Percentiles rank a stretch among this genome's conserved stretches.
These are phyloP conservation scores for Brachyhypopomus gauderio DNA, from an alignment of 2,113 vertebrate genomes.

Conservation along the genomic window DNA sequence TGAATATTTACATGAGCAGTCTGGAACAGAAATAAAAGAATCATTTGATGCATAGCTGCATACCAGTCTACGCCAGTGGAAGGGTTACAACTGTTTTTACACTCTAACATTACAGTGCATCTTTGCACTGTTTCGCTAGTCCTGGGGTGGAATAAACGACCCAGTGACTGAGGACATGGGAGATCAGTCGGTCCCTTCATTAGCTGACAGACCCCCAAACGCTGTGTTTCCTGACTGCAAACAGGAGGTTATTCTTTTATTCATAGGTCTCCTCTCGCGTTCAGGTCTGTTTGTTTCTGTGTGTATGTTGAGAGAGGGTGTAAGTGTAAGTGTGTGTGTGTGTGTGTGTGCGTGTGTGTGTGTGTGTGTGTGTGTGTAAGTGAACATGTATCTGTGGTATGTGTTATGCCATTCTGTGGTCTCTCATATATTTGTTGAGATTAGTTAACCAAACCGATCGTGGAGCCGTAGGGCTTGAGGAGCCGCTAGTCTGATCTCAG, in stretches of 20 bases:
- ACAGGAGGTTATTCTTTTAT: constrained; percentile 34
- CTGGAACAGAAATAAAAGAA: neutral
- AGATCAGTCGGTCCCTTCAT: too few species aligned
- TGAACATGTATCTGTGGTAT: neutral
- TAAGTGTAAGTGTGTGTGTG: neutral
- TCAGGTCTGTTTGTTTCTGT: neutral
- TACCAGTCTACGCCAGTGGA: neutral
- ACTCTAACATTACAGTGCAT: neutral
- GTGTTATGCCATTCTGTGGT: neutral
- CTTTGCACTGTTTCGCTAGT: neutral
- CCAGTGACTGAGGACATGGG: neutral
- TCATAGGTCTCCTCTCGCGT: constrained; percentile 7
- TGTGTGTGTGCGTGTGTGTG: too few species aligned
- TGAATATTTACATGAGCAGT: neutral
- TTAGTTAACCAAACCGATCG: neutral
- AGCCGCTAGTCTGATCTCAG: neutral
- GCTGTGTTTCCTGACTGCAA: neutral
- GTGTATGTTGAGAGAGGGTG: neutral
- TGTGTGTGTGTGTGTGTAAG: neutral
- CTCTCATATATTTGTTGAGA: neutral
- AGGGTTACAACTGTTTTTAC: too few species aligned
- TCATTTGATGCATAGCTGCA: neutral
- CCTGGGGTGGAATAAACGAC: neutral
- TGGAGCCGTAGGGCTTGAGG: neutral
- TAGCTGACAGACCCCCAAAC: neutral